phyloP scores from a whole-genome alignment of 2,113 vertebrate genomes.

The Vulpes vulpes region DNA sequence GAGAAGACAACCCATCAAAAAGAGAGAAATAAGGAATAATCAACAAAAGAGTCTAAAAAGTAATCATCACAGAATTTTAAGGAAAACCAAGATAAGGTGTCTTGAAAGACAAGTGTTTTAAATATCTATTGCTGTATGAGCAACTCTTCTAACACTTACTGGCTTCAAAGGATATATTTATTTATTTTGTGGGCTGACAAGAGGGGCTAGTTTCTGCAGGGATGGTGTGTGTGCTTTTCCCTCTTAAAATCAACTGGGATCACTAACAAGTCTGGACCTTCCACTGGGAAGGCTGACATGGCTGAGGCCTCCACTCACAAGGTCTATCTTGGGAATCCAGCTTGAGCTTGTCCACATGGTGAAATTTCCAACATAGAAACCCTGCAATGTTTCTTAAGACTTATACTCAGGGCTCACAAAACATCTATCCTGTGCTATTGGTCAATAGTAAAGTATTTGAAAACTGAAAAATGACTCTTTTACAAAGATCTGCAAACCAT shows the following conservation, averaged over 20 bases:
- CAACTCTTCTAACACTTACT: background rate
- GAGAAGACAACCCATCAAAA: background rate
- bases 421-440: background rate
- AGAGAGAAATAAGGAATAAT: background rate
- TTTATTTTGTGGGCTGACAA: background rate
- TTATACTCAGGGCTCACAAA: background rate
- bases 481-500: background rate
- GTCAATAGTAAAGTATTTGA: background rate
- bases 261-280: background rate
- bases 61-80: background rate
- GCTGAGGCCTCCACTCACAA: background rate
- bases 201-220: background rate
- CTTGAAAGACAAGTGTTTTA: background rate
- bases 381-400: background rate
- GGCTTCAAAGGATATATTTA: background rate
- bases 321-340: fast-evolving
- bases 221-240: background rate
- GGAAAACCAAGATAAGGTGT: background rate
- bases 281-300: fast-evolving
- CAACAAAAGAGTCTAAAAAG: background rate
- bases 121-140: background rate
- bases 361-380: background rate
- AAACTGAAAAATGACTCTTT: background rate
- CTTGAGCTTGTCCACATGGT: fast-evolving
- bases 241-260: fast-evolving